Percentiles rank a stretch among this genome's conserved stretches.
These are phyloP conservation scores for Prunella strophiata DNA, from an alignment of 2,797 vertebrate species.

Conservation along the genomic window DNA sequence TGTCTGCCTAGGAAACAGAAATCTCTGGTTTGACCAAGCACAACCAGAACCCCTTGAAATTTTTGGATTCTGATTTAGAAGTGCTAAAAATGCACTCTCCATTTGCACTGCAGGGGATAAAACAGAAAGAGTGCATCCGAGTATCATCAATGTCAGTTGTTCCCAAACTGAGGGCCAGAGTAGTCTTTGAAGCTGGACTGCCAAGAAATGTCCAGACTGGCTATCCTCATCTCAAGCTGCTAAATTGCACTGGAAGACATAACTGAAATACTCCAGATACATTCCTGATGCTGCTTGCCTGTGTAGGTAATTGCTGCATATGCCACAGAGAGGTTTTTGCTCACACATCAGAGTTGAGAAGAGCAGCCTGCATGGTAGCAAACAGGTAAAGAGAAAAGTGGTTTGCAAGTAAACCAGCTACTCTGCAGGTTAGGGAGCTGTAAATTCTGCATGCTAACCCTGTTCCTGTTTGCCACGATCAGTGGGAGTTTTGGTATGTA, in stretches of 20 bases:
- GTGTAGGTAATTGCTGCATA: not conserved
- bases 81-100: not conserved
- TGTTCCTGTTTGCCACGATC: rapidly evolving
- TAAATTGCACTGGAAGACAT: conserved; percentile 3
- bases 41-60: not conserved
- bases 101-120: not conserved
- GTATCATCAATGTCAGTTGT: not conserved
- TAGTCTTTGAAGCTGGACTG: not conserved
- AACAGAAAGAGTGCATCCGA: not conserved
- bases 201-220: not conserved
- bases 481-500: not conserved
- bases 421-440: not conserved
- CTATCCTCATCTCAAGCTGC: conserved; percentile 1
- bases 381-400: not conserved
- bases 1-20: not conserved
- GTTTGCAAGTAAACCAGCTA: not conserved
- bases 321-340: not conserved
- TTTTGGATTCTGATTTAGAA: not conserved
- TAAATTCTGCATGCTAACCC: not conserved
- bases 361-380: not conserved
- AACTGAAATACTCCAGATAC: not conserved
- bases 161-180: not conserved
- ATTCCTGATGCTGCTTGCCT: not conserved
- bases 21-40: not conserved
- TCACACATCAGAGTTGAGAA: not conserved